Base-by-base conservation (phyloP, 2,113 vertebrate species). In the Blennius ocellaris region DNA sequence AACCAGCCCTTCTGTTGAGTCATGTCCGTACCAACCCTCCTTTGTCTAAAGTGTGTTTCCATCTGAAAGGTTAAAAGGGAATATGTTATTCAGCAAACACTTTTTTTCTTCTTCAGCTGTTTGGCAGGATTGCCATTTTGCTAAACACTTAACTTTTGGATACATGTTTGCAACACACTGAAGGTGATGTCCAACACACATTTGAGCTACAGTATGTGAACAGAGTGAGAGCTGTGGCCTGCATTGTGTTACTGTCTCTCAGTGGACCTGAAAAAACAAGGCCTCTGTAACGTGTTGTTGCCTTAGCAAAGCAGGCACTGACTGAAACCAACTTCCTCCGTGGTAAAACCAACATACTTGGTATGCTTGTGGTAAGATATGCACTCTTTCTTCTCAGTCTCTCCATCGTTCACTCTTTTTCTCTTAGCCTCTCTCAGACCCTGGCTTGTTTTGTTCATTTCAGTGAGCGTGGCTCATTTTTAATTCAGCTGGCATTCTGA, bases 401-500 rank as follows among this genome's bases (percentile, higher is more conserved):
- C 63, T 78, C 57, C 58, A 62, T 73, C 55, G 47, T 60, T 70
- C 56, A 40, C 44, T 76, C 57, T 81, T 62, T 69, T 61, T 79
- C 69, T 78, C 50, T 73, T 43, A 66, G 61, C 51, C 65, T 72
- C 68, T 77, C 76, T 83, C 58, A 85, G 63, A 64, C 72, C 57
- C 64, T 80, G 73, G 87, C 82, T 77, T 77, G 70, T 83, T 80
- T 71, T 70, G 61, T 73, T 44, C 56, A 71, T 85, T 82, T 68
- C 71, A 75, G 58, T 79, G 77, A 82, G 73, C 11, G 39, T 74
- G 69, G 76, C 65, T 90, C 82, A 92, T 92, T 94, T 30, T 81
- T 71, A 85, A 87, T 90, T 86, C 91, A 74, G 75, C 81, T 79
- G 76, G 73, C 84, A 87, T 68, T 55, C 78, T 83, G 73, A 81